Evolutionary conservation across 2,113 vertebrate species (phyloP), one percentile per base, ranked within the genome.

Genomic region (Myotis lucifugus): DNA sequence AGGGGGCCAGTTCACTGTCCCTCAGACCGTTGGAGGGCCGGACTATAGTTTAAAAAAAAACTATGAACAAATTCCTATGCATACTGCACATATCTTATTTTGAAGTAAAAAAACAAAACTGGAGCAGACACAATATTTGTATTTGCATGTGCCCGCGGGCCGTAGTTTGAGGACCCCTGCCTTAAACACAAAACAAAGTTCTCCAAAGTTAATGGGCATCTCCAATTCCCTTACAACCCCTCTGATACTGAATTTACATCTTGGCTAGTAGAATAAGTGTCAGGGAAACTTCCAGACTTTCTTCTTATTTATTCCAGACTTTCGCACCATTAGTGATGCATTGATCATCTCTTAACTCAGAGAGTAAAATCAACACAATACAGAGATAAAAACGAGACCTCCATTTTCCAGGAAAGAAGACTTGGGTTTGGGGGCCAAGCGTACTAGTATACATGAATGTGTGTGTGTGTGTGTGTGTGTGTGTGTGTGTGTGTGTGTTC

Each of bases 401-500:
- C 42, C 52, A 64, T 91, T 83, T 83, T n/a, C 70, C 76, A 91
- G 72, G 56, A 95, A 91, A 88, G 86, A 91, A 72, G 48, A 84
- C 59, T 78, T 4, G 9, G 15, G 77, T 79, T 79, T 82, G 56
- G 85, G 74, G n/a, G 25, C 85, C 52, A 95, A 85, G 56, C 34
- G 89, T 90, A 27, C 59, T 27, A 10, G 3, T 27, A 85, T 78
- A 54, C 46, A 37, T 25, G 69, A 72, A 17, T 52, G 8, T 48
- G 76, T 73, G 56, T 50, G 37, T 25, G 23, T 27, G 27, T 52
- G 8, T 48, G 76, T 73, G 56, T 50, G 37, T 25, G 23, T 52
- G 8, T 48, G 76, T 73, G 56, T 50, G 37, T 25, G 23, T n/a
- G n/a, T n/a, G n/a, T n/a, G n/a, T n/a, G 46, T 81, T 50, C 56